Evolutionary conservation across 1,140 invertebrate genomes (phyloP), one percentile per base, ranked within the genome.

Genomic region (Drosophila prosaltans): DNA sequence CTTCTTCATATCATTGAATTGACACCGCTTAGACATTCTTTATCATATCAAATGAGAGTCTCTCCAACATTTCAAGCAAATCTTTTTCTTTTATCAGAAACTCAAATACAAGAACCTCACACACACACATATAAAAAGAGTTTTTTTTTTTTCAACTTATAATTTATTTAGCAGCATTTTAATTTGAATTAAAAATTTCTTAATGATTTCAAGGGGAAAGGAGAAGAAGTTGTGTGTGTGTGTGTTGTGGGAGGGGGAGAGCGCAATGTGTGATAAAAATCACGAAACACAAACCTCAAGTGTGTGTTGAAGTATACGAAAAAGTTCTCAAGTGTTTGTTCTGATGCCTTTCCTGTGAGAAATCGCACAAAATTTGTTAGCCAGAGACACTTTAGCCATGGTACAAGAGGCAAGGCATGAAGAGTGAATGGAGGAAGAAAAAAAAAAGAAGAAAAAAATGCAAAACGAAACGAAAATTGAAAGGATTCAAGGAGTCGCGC

Each of bases 301-400:
- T 59, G 57, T 59, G 57, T 59, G 45, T 59, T 40, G 32, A 59
- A 59, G 57, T 32, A 59, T 39, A 39, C 32, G 32, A 59, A 32
- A 57, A 65, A 72, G 69, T 40, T 16, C 32, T 59, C 32, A 79
- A 91, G 90, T 91, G 90, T 91, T 91, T 91, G 74, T 71, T 64
- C 81, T 91, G 78, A 88, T 90, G 85, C 90, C 90, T 91, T 91
- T 86, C 90, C 90, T 91, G 90, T 91, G 77, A 91, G 86, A 89
- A 90, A 90, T 89, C 84, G 84, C 84, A 74, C 85, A 85, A 89
- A 65, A 68, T 81, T 70, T 57, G 75, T 39, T 40, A 39, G 21
- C 16, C 69, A 78, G 9, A 51, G 45, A 81, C 80, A 81, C 80
- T 88, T 77, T 26, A 74, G 45, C 8, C 16, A 41, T 41, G 24